These are phyloP conservation scores for Mantis religiosa DNA, from an alignment of 2,888 invertebrate species.

Conservation along the genomic window DNA sequence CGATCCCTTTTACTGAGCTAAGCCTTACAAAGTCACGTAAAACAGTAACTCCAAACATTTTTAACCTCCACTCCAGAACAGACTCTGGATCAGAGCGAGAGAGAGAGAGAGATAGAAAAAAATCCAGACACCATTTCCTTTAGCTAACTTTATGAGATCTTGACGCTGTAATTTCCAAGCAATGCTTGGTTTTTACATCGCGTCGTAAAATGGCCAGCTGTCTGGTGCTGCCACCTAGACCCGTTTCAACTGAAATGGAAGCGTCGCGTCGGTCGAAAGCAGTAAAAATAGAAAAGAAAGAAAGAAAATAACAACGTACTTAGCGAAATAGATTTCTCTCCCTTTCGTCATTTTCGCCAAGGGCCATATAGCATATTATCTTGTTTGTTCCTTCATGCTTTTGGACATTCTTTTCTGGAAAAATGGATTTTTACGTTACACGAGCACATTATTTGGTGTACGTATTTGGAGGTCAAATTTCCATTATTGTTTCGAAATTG, in stretches of 20 bases:
- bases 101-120: background rate
- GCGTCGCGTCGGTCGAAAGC: background rate
- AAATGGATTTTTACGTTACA: background rate
- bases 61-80: background rate
- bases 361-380: background rate
- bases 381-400: no score
- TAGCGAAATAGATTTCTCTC: background rate
- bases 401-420: background rate
- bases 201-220: background rate
- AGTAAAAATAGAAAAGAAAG: background rate
- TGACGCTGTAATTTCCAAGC: background rate
- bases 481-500: no score
- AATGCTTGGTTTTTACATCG: background rate
- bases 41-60: background rate
- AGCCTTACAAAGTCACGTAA: background rate
- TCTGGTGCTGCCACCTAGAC: background rate
- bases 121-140: background rate
- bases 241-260: background rate
- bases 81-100: background rate
- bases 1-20: background rate
- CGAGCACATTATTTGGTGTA: fast-evolving
- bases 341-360: background rate
- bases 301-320: background rate
- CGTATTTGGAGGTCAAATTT: no score
- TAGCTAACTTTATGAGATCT: background rate